Evolutionary conservation across 2,113 vertebrate species (phyloP).

Genomic region (Barnardius zonarius): DNA sequence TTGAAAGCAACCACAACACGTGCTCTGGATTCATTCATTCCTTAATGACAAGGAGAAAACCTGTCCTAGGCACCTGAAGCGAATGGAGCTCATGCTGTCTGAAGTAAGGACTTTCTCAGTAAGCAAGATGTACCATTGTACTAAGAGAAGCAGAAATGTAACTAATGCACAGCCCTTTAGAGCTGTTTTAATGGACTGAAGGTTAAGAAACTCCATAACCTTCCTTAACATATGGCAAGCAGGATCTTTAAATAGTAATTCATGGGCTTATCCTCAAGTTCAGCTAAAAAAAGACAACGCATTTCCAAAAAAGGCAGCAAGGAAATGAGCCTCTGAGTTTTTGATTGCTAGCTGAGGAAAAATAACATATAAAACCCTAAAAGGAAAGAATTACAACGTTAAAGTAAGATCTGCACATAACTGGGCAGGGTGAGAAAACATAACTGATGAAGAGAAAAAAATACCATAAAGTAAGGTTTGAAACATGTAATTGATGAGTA

Average conservation of each 20-base stretch:
- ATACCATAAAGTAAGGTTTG: not conserved
- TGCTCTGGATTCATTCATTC: not conserved
- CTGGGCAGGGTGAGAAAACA: not conserved
- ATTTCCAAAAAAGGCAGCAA: conserved; percentile 13
- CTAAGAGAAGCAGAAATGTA: not conserved
- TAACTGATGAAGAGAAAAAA: not conserved
- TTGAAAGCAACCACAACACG: not conserved
- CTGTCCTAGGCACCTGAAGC: not conserved
- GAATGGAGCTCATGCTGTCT: not conserved
- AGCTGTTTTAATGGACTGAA: not conserved
- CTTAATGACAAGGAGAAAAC: not conserved
- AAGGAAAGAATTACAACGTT: not conserved
- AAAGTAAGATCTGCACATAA: not conserved
- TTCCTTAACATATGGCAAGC: not conserved
- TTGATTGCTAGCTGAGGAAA: not conserved
- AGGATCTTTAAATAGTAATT: conserved; percentile 10
- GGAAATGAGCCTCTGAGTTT: conserved; percentile 1
- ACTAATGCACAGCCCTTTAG: not conserved
- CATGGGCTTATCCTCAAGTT: not conserved
- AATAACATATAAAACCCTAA: not conserved
- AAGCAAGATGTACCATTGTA: not conserved
- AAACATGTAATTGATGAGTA: not conserved
- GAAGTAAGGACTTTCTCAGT: not conserved
- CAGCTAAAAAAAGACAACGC: conserved; percentile 3
- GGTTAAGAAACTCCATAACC: not conserved